Evolutionary conservation across 2,797 vertebrate genomes (phyloP), one percentile per base, ranked within the genome.

Genomic region (Prunella strophiata): DNA sequence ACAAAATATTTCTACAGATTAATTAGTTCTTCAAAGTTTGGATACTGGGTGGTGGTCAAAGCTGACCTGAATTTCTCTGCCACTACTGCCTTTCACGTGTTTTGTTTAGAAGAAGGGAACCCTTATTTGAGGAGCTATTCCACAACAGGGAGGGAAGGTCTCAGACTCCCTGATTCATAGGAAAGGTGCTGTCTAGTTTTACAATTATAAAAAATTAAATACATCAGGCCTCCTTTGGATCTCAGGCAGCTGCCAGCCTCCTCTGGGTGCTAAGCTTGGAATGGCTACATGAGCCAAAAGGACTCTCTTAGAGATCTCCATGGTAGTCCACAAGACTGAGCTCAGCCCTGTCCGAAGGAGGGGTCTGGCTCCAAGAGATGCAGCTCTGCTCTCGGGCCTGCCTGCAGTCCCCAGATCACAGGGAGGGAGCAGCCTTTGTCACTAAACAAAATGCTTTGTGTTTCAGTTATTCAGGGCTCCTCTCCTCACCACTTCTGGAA

Each of bases 391-490:
- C 32, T 26, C 5, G 38, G 26, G 40, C 27, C 19, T 22, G 22
- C n/a, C n/a, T 0, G 0, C 83, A 74, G 42, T 34, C 21, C 50
- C 30, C 18, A 3, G 34, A 20, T 32, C 23, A 19, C 5, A 9
- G 5, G 34, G 19, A 83, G 17, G 17, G 32, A 71, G 16, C 1
- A 4, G 63, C 5, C 3, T 62, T 67, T 63, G 50, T 29, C 55
- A 62, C 43, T 70, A 16, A 58, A 26, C 12, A 14, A 57, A 58
- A 25, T 61, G 34, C 36, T 80, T 57, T 62, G 29, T 61, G 52
- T 32, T 63, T 71, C 40, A 63, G 67, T 54, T 9, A 0, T 13
- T 62, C 19, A 43, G 25, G 42, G 38, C 57, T 77, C 30, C 18
- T 57, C 36, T 55, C 30, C 34, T 47, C 43, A 34, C 22, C 14